Conservation (phyloP, 2,797 vertebrate species). For the Huso huso region DNA sequence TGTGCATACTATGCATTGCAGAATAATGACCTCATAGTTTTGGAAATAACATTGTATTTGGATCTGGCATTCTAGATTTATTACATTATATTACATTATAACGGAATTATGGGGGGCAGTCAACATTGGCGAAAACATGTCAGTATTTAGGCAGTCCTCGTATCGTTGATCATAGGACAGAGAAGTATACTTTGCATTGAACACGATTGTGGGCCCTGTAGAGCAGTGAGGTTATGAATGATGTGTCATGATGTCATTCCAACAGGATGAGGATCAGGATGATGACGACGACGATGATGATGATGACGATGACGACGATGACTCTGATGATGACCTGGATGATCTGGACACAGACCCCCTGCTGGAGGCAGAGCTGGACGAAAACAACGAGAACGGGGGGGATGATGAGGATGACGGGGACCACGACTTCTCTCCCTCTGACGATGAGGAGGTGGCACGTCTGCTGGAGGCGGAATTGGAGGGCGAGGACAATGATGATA, state of each 20-base stretch:
- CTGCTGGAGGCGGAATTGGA: slow-evolving; percentile 83
- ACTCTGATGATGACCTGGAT: slow-evolving; percentile 75
- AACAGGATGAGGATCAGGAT: slow-evolving; percentile 89
- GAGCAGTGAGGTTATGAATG: slow-evolving; percentile 18
- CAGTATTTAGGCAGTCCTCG: too few relatives aligned
- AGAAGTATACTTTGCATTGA: too few relatives aligned
- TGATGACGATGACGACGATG: slow-evolving; percentile 81
- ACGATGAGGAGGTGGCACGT: slow-evolving; percentile 84
- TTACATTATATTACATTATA: too few relatives aligned
- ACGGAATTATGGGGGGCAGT: too few relatives aligned
- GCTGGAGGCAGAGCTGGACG: slow-evolving; percentile 74
- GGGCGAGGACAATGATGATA: slow-evolving; percentile 80
- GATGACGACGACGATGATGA: slow-evolving; percentile 73
- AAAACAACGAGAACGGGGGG: slow-evolving; percentile 75
- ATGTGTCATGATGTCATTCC: slow-evolving; percentile 15
- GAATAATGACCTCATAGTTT: too few relatives aligned
- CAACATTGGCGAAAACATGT: too few relatives aligned
- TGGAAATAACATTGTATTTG: too few relatives aligned
- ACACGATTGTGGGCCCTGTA: not conserved
- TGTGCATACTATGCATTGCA: too few relatives aligned
- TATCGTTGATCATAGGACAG: too few relatives aligned
- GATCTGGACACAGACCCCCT: slow-evolving; percentile 89
- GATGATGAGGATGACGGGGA: slow-evolving; percentile 81
- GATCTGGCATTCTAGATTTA: too few relatives aligned
- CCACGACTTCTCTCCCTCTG: slow-evolving; percentile 88